phyloP scores from a whole-genome alignment of 2,797 vertebrate species.

The Chrysocyon brachyurus region DNA sequence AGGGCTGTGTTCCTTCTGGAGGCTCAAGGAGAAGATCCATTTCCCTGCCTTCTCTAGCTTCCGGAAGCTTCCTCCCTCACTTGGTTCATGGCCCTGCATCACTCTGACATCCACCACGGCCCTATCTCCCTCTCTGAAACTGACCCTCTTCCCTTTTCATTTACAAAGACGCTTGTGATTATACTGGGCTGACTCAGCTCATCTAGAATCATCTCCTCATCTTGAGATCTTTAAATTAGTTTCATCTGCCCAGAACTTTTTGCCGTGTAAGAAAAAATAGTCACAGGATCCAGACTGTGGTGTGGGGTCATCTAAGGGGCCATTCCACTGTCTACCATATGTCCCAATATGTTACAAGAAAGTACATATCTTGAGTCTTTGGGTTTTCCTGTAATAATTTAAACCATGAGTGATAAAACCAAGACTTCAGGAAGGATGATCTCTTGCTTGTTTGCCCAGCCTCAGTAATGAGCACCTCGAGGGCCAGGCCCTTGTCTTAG shows the following conservation, averaged over 20 bases:
- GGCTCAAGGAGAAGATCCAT: background rate
- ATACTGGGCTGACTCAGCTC: background rate
- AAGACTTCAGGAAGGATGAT: background rate
- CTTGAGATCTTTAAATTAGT: background rate
- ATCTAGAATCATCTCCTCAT: background rate
- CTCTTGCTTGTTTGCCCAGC: background rate
- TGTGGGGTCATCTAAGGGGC: background rate
- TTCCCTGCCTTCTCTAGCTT: background rate
- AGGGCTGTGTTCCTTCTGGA: background rate
- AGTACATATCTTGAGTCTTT: background rate
- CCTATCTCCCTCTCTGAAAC: background rate
- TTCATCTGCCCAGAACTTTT: background rate
- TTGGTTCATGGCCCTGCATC: background rate
- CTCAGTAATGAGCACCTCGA: background rate
- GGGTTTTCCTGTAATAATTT: background rate
- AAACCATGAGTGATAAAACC: background rate
- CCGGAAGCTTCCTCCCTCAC: background rate
- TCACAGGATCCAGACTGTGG: background rate
- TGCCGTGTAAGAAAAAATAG: background rate
- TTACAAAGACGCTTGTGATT: background rate
- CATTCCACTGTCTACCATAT: background rate
- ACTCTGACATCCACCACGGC: background rate
- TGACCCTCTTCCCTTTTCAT: background rate
- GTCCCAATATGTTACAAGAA: background rate
- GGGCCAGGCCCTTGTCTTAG: fast-evolving